Conservation (phyloP, 2,888 invertebrate genomes). For the Taenaris catops region DNA sequence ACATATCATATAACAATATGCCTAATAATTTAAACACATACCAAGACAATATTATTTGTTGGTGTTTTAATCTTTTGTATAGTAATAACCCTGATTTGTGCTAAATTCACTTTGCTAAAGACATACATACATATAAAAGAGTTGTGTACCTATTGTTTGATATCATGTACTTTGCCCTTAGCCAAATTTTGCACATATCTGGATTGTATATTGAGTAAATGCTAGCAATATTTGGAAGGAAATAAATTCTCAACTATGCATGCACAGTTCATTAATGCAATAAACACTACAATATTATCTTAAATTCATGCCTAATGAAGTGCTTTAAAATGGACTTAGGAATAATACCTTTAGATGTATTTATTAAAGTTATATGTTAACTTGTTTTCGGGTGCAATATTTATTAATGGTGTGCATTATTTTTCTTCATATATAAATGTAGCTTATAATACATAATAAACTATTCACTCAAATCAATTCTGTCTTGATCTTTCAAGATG, state of each 20-base stretch:
- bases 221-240: not conserved
- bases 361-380: conserved; percentile 2
- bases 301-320: conserved; percentile 10
- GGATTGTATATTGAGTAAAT: no score
- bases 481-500: no score
- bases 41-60: not conserved
- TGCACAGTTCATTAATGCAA: not conserved
- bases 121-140: no score
- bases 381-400: conserved; percentile 12
- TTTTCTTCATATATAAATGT: not conserved
- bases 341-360: conserved; percentile 7
- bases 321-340: conserved; percentile 21
- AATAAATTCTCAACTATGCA: not conserved
- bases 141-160: no score
- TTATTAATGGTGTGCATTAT: conserved; percentile 16
- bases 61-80: not conserved
- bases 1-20: conserved; percentile 4
- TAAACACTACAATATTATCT: conserved; percentile 1
- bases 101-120: no score
- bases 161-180: no score
- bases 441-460: not conserved
- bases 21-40: not conserved
- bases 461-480: conserved; percentile 6
- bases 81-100: no score
- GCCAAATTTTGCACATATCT: no score